Percentiles rank a stretch among this genome's conserved stretches.
These are phyloP conservation scores for Acanthis flammea DNA, from an alignment of 2,797 vertebrate species.

Conservation along the genomic window DNA sequence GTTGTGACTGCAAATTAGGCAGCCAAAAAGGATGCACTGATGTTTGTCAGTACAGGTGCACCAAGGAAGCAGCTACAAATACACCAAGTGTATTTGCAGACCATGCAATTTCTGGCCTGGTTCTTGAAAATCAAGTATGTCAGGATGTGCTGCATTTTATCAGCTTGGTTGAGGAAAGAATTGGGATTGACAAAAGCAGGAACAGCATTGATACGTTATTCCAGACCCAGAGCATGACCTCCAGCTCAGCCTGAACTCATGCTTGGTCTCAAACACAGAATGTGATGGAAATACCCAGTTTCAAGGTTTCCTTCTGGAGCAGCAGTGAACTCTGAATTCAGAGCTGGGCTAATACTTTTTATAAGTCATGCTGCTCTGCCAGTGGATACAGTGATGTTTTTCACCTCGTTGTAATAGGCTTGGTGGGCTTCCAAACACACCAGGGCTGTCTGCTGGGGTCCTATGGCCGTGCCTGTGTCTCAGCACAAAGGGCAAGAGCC, in stretches of 20 bases:
- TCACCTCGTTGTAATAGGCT: not conserved
- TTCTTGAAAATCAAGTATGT: not conserved
- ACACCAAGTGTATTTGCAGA: not conserved
- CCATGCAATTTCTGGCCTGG: not conserved
- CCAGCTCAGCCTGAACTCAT: not conserved
- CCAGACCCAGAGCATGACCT: not conserved
- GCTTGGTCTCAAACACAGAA: not conserved
- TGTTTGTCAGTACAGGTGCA: not conserved
- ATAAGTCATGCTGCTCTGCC: not conserved
- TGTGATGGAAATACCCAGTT: not conserved
- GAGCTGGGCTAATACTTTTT: not conserved
- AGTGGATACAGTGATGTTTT: accelerated
- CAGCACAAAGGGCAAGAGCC: not conserved
- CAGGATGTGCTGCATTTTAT: not conserved
- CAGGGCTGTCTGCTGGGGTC: not conserved
- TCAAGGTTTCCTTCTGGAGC: not conserved
- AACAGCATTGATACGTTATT: accelerated
- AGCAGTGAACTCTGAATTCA: not conserved
- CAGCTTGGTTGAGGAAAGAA: not conserved
- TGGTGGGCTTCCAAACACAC: accelerated
- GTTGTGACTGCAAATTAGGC: not conserved
- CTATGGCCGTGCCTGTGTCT: accelerated
- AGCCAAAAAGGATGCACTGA: not conserved
- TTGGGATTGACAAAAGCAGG: not conserved
- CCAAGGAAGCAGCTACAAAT: not conserved